A percentile compares a stretch with the other conserved stretches of the same genome.
Evolutionary conservation across 2,888 invertebrate genomes (phyloP).

Genomic region (Tricholauxania praeusta): DNA sequence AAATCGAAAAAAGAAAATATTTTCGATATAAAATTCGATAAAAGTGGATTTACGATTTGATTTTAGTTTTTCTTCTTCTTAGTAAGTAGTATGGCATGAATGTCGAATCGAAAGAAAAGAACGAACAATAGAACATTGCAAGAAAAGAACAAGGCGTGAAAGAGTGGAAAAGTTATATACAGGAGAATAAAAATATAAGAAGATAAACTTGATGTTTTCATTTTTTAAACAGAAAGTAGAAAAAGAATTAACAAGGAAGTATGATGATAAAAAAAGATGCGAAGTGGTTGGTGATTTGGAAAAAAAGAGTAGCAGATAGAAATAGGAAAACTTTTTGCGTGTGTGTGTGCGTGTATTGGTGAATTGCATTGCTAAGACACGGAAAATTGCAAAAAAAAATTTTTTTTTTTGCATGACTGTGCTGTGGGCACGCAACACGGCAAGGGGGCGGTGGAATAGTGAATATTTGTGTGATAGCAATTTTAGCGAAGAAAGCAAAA

Average conservation of each 20-base stretch:
- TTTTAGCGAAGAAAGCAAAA: conserved; percentile 37
- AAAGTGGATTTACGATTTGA: conserved; percentile 1
- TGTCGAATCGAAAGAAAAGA: background rate
- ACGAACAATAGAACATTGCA: conserved; percentile 20
- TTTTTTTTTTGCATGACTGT: no score
- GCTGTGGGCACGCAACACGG: no score
- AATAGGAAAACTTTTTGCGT: conserved; percentile 20
- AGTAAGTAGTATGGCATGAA: background rate
- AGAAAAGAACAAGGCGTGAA: conserved; percentile 1
- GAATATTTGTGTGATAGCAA: no score
- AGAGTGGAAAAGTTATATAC: background rate
- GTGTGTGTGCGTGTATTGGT: no score
- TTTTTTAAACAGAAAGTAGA: no score
- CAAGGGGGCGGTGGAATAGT: no score
- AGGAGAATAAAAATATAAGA: conserved; percentile 8
- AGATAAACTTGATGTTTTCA: background rate
- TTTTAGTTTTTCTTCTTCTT: conserved; percentile 19
- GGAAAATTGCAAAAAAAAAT: no score
- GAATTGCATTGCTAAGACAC: no score
- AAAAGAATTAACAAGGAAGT: no score
- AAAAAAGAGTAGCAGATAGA: conserved; percentile 37
- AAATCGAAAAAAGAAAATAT: conserved; percentile 61
- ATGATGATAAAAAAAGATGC: no score
- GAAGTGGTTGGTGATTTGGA: background rate
- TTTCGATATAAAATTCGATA: conserved; percentile 52